Conservation (phyloP, 2,888 invertebrate genomes). For the Lomographa bimaculata region DNA sequence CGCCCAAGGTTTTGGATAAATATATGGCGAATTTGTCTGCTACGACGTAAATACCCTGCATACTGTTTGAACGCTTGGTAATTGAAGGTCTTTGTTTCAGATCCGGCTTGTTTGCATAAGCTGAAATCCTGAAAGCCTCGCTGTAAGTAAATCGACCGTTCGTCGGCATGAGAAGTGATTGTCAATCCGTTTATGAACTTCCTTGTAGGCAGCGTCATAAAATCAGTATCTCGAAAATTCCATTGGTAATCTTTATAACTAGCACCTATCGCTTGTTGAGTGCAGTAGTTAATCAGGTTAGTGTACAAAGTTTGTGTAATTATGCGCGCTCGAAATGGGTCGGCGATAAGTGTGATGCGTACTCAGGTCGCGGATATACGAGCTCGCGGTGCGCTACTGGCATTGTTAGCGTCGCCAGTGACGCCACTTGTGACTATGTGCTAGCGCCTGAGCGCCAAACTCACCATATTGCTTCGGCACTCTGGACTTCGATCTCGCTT, state of each 20-base stretch:
- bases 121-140: slow-evolving; percentile 14
- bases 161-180: too few species aligned
- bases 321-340: slow-evolving; percentile 56
- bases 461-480: slow-evolving; percentile 11
- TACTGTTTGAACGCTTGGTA: slow-evolving; percentile 21
- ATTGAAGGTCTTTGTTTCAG: slow-evolving; percentile 31
- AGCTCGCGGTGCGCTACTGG: slow-evolving; percentile 29
- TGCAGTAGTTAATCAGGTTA: slow-evolving; percentile 40
- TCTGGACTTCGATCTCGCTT: slow-evolving; percentile 5
- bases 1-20: slow-evolving; percentile 44
- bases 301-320: slow-evolving; percentile 46
- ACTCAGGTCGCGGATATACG: slow-evolving; percentile 34
- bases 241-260: slow-evolving; percentile 16
- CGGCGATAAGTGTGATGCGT: slow-evolving; percentile 52
- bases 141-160: slow-evolving; percentile 14
- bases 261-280: slow-evolving; percentile 21
- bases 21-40: slow-evolving; percentile 37
- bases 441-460: slow-evolving; percentile 11
- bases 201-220: not conserved
- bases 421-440: slow-evolving; percentile 4
- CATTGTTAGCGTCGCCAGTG: slow-evolving; percentile 25
- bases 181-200: too few species aligned
- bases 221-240: slow-evolving; percentile 8
- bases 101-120: slow-evolving; percentile 15
- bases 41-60: slow-evolving; percentile 26